Conservation (phyloP, 2,888 invertebrate genomes). For the Oxystoma pomonae region DNA sequence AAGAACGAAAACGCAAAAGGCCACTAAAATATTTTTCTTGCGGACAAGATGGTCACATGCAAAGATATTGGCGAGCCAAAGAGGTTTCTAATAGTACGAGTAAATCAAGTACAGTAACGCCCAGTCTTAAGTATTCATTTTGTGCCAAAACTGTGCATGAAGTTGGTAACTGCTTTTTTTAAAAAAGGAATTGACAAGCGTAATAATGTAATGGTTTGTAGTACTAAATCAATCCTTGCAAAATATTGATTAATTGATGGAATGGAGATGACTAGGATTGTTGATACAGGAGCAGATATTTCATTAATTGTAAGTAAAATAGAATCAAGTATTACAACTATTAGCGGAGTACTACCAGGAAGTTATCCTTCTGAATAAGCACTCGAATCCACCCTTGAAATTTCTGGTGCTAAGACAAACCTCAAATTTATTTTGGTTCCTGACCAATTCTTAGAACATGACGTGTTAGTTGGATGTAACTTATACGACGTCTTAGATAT, state of each 20-base stretch:
- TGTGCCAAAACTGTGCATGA: constrained; percentile 10
- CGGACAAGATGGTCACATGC: constrained; percentile 3
- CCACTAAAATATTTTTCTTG: not conserved
- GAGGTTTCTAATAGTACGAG: not conserved
- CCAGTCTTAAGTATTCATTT: constrained; percentile 8
- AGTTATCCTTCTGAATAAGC: constrained; percentile 11
- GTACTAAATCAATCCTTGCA: constrained; percentile 4
- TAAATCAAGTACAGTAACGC: not conserved
- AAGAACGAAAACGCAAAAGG: not conserved
- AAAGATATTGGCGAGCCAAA: constrained; percentile 4
- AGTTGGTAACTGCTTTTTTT: constrained; percentile 11
- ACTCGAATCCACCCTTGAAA: not conserved
- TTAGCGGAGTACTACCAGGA: constrained; percentile 11
- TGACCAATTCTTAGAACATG: constrained; percentile 6
- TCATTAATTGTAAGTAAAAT: constrained; percentile 19
- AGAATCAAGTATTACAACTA: constrained; percentile 4
- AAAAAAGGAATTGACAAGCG: constrained; percentile 9
- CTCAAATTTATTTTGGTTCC: constrained; percentile 8
- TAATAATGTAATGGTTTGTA: constrained; percentile 11
- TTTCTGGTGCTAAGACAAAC: constrained; percentile 2
- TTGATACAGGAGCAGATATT: constrained; percentile 21
- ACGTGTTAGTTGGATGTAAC: constrained; percentile 9
- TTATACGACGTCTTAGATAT: constrained; percentile 15
- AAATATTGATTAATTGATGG: constrained; percentile 5
- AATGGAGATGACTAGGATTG: not conserved